phyloP scores from a whole-genome alignment of 2,113 vertebrate genomes.

The Amphilophus citrinellus region DNA sequence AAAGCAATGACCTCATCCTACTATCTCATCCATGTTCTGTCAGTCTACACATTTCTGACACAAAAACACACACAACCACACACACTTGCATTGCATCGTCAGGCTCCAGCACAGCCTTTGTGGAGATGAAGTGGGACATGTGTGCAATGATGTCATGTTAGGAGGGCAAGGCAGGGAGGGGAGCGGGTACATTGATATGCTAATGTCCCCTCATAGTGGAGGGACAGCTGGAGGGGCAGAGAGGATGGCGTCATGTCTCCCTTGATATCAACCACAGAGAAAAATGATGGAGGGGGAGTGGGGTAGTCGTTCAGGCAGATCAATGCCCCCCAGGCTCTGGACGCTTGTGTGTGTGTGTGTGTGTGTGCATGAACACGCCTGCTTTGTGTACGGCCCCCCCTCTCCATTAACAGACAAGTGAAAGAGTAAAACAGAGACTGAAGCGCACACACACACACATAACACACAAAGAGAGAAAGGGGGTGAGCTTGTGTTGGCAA shows the following conservation, averaged over 20 bases:
- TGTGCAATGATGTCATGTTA: constrained; percentile 81
- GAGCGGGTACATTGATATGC: constrained; percentile 73
- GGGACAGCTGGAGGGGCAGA: constrained; percentile 77
- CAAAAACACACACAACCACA: constrained; percentile 17
- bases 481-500: constrained; percentile 59
- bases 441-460: background rate
- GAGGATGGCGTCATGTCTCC: constrained; percentile 80
- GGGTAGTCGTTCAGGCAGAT: constrained; percentile 74
- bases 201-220: constrained; percentile 73
- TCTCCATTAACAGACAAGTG: constrained; percentile 68
- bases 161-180: constrained; percentile 30
- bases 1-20: constrained; percentile 70
- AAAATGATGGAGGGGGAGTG: constrained; percentile 48
- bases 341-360: background rate
- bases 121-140: constrained; percentile 74
- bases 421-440: constrained; percentile 58
- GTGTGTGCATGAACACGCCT: constrained; percentile 24
- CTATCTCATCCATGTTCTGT: constrained; percentile 55
- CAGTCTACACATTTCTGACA: constrained; percentile 65
- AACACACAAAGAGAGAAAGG: background rate
- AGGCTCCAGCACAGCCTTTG: constrained; percentile 69
- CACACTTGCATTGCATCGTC: constrained; percentile 41
- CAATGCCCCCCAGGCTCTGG: constrained; percentile 63
- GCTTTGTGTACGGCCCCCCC: constrained; percentile 11
- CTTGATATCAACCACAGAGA: constrained; percentile 66